Conservation (phyloP, 2,888 invertebrate genomes). For the Yponomeuta malinellus region DNA sequence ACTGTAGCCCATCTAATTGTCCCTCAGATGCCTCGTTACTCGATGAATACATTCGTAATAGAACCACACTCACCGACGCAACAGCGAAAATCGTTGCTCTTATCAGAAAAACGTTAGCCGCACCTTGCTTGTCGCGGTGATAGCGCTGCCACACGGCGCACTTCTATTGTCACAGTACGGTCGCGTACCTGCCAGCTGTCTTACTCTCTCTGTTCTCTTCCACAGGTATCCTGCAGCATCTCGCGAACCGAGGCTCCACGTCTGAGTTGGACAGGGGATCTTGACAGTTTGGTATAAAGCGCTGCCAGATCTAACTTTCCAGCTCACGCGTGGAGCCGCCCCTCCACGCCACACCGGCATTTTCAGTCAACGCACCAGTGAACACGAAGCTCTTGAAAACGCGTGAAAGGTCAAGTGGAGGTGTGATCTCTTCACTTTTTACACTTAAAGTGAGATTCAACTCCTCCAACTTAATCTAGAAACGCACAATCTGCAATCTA, state of each 20-base stretch:
- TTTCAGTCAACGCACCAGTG: not conserved
- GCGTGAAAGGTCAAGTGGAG: constrained; percentile 74
- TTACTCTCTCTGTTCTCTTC: constrained; percentile 11
- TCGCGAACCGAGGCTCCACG: constrained; percentile 45
- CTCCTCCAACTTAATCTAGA: constrained; percentile 77
- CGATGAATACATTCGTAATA: constrained; percentile 44
- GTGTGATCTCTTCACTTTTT: constrained; percentile 78
- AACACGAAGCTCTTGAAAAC: constrained; percentile 10
- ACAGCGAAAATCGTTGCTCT: constrained; percentile 67
- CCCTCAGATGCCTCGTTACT: constrained; percentile 26
- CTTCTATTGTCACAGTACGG: constrained; percentile 54
- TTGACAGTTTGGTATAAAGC: constrained; percentile 63
- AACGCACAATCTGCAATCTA: constrained; percentile 34
- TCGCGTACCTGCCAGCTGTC: constrained; percentile 32
- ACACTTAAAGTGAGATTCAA: constrained; percentile 76
- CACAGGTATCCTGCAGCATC: constrained; percentile 13
- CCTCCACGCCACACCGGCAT: not conserved
- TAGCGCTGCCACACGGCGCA: constrained; percentile 50
- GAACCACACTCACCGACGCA: constrained; percentile 53
- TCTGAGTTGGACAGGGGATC: constrained; percentile 77
- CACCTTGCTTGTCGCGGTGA: constrained; percentile 70
- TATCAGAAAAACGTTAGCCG: constrained; percentile 68
- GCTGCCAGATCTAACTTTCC: constrained; percentile 78
- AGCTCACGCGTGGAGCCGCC: constrained; percentile 56
- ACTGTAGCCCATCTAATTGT: constrained; percentile 37